Percentiles rank a stretch among this genome's conserved stretches.
These are phyloP conservation scores for Julus scandinavius DNA, from an alignment of 2,888 invertebrate species.

Conservation along the genomic window DNA sequence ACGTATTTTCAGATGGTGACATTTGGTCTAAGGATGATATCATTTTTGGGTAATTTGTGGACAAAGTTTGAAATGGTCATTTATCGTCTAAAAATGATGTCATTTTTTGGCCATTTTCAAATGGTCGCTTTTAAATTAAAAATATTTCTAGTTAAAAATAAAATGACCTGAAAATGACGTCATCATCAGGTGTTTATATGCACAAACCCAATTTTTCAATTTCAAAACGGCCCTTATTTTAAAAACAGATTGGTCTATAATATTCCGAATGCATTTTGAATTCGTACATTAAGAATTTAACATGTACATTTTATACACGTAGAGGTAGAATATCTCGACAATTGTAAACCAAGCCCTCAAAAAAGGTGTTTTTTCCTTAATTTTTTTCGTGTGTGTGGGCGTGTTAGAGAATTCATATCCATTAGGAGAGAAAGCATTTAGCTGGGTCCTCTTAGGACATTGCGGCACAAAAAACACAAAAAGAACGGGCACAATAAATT, in stretches of 20 bases:
- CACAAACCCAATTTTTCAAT: no score
- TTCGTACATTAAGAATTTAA: neutral
- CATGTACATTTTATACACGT: neutral
- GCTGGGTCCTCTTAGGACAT: neutral
- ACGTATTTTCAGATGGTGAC: no score
- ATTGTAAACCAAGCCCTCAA: neutral
- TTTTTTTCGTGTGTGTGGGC: neutral
- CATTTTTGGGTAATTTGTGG: no score
- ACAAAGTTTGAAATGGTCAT: no score
- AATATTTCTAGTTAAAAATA: no score
- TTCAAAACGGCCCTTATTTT: neutral
- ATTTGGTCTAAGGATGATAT: no score
- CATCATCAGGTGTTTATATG: no score
- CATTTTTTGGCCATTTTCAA: no score
- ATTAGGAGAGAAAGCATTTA: slow-evolving; percentile 1
- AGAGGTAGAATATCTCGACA: no score
- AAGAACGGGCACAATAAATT: neutral
- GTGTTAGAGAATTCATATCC: neutral
- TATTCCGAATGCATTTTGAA: neutral
- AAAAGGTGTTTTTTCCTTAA: neutral
- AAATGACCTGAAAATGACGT: no score
- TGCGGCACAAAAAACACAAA: neutral
- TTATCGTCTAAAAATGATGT: no score
- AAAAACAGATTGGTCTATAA: neutral
- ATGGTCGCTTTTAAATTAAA: no score